These are phyloP conservation scores for Drosophila sproati DNA, from an alignment of 1,140 invertebrate species.

Conservation along the genomic window DNA sequence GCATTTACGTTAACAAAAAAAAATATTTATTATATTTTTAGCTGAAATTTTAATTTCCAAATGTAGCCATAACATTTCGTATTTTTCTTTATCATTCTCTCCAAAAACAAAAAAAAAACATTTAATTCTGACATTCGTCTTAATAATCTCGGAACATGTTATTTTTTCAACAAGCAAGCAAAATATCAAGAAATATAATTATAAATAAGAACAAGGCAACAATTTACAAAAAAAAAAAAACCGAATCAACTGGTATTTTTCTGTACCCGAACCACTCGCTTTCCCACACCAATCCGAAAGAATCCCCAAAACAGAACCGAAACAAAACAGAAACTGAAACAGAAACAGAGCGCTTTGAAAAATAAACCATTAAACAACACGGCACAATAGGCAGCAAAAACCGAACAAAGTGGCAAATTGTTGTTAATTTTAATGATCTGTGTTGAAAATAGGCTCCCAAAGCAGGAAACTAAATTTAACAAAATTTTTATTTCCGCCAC, in stretches of 20 bases:
- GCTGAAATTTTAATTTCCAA: background rate
- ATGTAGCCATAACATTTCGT: background rate
- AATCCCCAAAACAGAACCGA: constrained; percentile 35
- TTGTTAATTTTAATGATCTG: constrained; percentile 63
- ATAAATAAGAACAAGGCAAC: constrained; percentile 35
- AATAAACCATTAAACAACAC: constrained; percentile 24
- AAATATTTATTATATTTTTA: background rate
- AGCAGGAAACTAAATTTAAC: constrained; percentile 40
- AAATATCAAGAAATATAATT: constrained; percentile 39
- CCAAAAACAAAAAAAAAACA: constrained; percentile 9
- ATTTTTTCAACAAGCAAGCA: constrained; percentile 51
- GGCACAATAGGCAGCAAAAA: constrained; percentile 39
- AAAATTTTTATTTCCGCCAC: constrained; percentile 33
- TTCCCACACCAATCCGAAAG: constrained; percentile 40
- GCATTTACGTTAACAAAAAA: constrained; percentile 7
- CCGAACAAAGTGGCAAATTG: constrained; percentile 73
- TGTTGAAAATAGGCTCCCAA: background rate
- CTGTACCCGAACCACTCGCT: constrained; percentile 47
- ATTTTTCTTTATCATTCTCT: constrained; percentile 8
- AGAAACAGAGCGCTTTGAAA: constrained; percentile 47
- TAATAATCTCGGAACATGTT: constrained; percentile 49
- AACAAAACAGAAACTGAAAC: constrained; percentile 43
- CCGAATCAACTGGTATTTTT: constrained; percentile 67
- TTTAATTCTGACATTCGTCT: background rate
- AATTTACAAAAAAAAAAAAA: constrained; percentile 30